Base-by-base conservation (phyloP, 2,888 invertebrate species). In the Drosophila cognata region DNA sequence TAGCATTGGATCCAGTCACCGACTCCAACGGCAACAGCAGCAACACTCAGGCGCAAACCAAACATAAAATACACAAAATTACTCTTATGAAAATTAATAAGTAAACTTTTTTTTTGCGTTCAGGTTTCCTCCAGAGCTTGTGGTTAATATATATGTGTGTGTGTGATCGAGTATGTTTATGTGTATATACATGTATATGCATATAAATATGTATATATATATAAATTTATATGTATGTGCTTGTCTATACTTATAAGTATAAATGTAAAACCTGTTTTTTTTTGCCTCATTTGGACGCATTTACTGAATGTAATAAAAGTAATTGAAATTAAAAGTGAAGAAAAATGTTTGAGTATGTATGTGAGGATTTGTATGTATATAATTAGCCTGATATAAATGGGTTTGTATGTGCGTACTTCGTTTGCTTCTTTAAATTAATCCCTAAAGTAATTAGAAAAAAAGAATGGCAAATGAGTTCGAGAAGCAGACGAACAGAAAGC, bases 21-120 rank as follows among this genome's bases (percentile, higher is more conserved):
- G 25, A 50, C 61, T 61, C 48, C 64, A 50, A 33, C 50, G 38
- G 21, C 56, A 57, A 62, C 63, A 56, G 16, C 38, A 13, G 25
- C 31, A 63, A 55, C 46, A 55, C 60, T 59, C 58, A 28, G 69
- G 51, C 71, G 65, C 73, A 73, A 75, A 64, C 61, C 79, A 75
- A 85, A 84, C 82, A 74, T 84, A 84, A 89, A 90, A 81, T 86
- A 92, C 92, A 92, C 91, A 89, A 86, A 91, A 91, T 91, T 91
- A 89, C 91, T 91, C 88, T 91, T 91, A 91, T 88, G 89, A 87
- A 91, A 92, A 92, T 91, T 92, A 92, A 92, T 91, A 91, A 90
- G 90, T 90, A 79, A 84, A 88, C 81, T 91, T 91, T 80, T 81
- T 80, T 79, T 74, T 77, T 74, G 63, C 57, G 68, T 70, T 57